These are phyloP conservation scores for Cavia porcellus DNA, from an alignment of 2,113 vertebrate genomes.

Conservation along the genomic window DNA sequence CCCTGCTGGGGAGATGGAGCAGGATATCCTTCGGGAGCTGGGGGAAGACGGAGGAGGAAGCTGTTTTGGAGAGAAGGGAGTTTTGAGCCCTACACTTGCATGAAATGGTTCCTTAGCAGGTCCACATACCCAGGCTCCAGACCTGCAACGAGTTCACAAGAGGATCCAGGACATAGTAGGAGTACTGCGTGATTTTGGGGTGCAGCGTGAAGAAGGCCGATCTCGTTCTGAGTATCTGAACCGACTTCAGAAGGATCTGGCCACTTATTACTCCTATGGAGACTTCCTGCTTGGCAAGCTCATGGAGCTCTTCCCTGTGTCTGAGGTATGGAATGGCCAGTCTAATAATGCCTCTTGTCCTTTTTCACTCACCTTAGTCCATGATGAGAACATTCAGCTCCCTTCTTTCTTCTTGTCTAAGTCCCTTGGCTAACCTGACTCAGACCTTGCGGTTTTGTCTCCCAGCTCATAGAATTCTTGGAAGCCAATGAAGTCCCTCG, in stretches of 20 bases:
- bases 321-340: slow-evolving; percentile 90
- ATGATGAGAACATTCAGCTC: background rate
- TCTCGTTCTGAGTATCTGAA: slow-evolving; percentile 92
- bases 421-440: background rate
- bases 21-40: slow-evolving; percentile 89
- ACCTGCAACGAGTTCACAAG: slow-evolving; percentile 94
- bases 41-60: background rate
- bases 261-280: slow-evolving; percentile 97
- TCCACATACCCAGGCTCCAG: slow-evolving; percentile 89
- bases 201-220: slow-evolving; percentile 92
- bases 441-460: background rate
- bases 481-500: slow-evolving; percentile 97
- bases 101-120: slow-evolving; percentile 78
- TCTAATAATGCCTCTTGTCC: background rate
- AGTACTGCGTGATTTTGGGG: slow-evolving; percentile 93
- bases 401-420: background rate
- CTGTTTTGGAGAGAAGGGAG: background rate
- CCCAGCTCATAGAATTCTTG: slow-evolving; percentile 95
- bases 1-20: slow-evolving; percentile 90
- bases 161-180: slow-evolving; percentile 97
- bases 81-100: background rate
- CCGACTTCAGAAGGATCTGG: slow-evolving; percentile 93
- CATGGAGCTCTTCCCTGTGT: slow-evolving; percentile 95
- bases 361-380: background rate
- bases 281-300: slow-evolving; percentile 93